Conservation (phyloP, 1,140 invertebrate genomes). For the Aphidius ervi region DNA sequence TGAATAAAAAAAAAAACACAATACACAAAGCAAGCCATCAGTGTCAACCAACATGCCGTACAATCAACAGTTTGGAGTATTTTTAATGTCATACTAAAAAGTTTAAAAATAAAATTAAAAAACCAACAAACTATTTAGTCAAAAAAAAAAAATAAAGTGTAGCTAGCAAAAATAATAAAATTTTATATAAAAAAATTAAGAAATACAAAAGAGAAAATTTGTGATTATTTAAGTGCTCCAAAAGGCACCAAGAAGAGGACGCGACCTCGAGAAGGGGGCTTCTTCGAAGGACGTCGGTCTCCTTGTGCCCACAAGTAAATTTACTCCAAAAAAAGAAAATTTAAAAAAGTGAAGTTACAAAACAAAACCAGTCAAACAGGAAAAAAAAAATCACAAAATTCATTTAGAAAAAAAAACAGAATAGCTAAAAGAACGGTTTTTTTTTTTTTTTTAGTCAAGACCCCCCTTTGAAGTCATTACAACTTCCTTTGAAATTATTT, state of each 20-base stretch:
- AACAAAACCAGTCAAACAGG: background rate
- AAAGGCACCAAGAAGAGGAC: conserved; percentile 12
- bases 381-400: conserved; percentile 1
- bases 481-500: background rate
- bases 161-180: no score
- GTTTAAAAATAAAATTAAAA: background rate
- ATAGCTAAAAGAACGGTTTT: no score
- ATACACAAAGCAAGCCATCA: conserved; percentile 19
- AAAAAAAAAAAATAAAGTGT: no score
- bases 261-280: conserved; percentile 15
- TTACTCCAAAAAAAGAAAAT: background rate
- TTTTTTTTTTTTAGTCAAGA: no score
- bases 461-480: no score
- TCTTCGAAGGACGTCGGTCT: conserved; percentile 17
- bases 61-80: conserved; percentile 21
- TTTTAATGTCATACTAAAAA: conserved; percentile 20
- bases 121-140: background rate
- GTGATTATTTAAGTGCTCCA: background rate
- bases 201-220: no score
- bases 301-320: background rate
- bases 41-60: conserved; percentile 44
- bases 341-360: no score
- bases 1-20: background rate
- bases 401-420: no score
- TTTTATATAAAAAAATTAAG: no score